These are phyloP conservation scores for Heteropelma amictum DNA, from an alignment of 2,888 invertebrate species.

Conservation along the genomic window DNA sequence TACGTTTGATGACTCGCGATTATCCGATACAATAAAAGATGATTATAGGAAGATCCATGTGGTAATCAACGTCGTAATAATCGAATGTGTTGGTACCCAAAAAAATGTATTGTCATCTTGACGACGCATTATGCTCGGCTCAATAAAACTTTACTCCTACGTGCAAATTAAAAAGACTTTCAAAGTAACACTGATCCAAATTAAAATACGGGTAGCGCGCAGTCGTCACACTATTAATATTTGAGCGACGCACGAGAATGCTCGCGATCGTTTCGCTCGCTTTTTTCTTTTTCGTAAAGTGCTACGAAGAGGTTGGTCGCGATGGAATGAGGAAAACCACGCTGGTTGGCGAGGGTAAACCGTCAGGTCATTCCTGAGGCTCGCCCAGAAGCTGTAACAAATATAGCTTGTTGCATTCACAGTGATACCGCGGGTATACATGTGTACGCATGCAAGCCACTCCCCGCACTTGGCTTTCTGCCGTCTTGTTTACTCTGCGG, in stretches of 20 bases:
- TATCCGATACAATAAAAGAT: no score
- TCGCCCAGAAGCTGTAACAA: slow-evolving; percentile 54
- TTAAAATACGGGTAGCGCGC: neutral
- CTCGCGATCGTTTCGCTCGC: neutral
- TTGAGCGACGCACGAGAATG: slow-evolving; percentile 6
- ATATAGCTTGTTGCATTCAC: slow-evolving; percentile 73
- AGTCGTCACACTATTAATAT: slow-evolving; percentile 18
- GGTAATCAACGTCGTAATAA: no score
- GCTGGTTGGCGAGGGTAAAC: slow-evolving; percentile 5
- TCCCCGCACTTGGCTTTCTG: slow-evolving; percentile 24
- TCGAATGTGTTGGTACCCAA: no score
- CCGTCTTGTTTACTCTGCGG: slow-evolving; percentile 71
- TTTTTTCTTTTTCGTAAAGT: neutral
- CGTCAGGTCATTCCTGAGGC: slow-evolving; percentile 2
- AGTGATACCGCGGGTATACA: slow-evolving; percentile 9
- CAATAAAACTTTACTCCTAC: no score
- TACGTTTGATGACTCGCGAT: no score
- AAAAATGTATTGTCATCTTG: no score
- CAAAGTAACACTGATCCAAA: neutral
- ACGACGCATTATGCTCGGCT: no score
- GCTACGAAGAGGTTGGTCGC: slow-evolving; percentile 18
- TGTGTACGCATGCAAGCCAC: neutral
- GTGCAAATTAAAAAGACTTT: neutral
- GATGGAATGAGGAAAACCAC: slow-evolving; percentile 2
- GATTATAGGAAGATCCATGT: no score